Evolutionary conservation across 2,113 vertebrate species (phyloP).

Genomic region (Leuciscus idus): DNA sequence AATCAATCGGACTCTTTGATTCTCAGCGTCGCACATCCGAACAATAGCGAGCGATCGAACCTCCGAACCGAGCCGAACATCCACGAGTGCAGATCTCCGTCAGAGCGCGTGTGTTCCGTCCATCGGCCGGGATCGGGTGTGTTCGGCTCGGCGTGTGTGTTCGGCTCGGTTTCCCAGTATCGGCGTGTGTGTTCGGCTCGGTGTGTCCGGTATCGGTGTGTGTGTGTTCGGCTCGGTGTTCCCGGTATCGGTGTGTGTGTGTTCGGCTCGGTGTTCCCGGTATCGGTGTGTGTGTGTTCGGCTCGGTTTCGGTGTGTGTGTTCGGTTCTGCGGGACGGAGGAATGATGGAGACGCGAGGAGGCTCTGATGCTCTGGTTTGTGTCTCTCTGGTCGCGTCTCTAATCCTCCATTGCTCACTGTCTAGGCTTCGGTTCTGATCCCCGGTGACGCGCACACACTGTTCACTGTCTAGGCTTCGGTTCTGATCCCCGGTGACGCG

Average conservation of each 20-base stretch:
- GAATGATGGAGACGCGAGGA: slow-evolving; percentile 33
- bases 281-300: background rate
- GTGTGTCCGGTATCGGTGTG: background rate
- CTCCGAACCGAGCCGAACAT: slow-evolving; percentile 18
- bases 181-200: background rate
- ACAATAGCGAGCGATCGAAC: slow-evolving; percentile 74
- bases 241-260: too few species aligned
- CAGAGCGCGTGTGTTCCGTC: slow-evolving; percentile 12
- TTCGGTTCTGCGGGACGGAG: slow-evolving; percentile 13
- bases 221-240: background rate
- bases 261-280: too few species aligned
- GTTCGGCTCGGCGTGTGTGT: background rate
- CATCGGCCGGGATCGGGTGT: slow-evolving; percentile 8
- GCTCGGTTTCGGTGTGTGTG: background rate
- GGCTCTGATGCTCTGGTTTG: slow-evolving; percentile 25
- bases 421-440: background rate
- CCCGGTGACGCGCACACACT: background rate
- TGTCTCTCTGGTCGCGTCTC: slow-evolving; percentile 31
- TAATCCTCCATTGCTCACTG: slow-evolving; percentile 35
- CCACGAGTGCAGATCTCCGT: background rate
- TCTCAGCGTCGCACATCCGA: slow-evolving; percentile 68
- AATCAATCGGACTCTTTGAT: slow-evolving; percentile 29
- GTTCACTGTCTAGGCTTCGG: background rate
- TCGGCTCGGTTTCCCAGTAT: background rate
- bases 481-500: too few species aligned